Base-by-base conservation (phyloP, 2,797 vertebrate species). In the Scarus forsteni region DNA sequence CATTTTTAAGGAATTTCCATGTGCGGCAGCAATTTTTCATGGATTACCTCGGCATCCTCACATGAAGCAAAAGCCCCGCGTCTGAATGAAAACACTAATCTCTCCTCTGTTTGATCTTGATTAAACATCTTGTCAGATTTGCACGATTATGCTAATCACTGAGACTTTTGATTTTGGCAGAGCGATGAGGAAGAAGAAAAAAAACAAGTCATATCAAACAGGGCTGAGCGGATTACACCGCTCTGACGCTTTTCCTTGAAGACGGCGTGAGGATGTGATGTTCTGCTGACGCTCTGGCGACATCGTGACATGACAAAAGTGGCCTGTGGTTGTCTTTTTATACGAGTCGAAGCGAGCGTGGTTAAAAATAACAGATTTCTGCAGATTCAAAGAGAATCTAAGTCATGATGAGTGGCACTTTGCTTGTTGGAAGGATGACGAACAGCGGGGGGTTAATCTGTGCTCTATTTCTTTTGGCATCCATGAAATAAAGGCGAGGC, bases 71-170 rank as follows among this genome's bases (percentile, higher is more conserved):
- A 54, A 66, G 64, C 76, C 60, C 9, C 54, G 12, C 60, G 64
- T 70, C 69, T 79, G 83, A 89, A 85, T 72, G 81, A 73, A 88
- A 86, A 80, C 79, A 54, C 87, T 89, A 87, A 90, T 92, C 89
- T 85, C 76, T 39, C 42, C 64, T 53, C 75, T 16, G 70, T 89
- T 89, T 91, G 87, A 91, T 91, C 85, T 83, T 83, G 88, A 93
- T 89, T 88, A 88, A 86, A 83, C 83, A 82, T 88, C 78, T 83
- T 87, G 90, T 92, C 91, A 92, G 82, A 91, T 91, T 88, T 88
- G 83, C 65, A 75, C 60, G 75, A 89, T 91, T 85, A 92, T 90
- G 87, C 56, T 87, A 90, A 92, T 91, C 88, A 67, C 3, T 42
- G 70, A 14, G 64, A 88, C 80, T 84, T 87, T 79, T 80, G 79